phyloP scores from a whole-genome alignment of 2,888 invertebrate genomes.

The Apoda limacodes region DNA sequence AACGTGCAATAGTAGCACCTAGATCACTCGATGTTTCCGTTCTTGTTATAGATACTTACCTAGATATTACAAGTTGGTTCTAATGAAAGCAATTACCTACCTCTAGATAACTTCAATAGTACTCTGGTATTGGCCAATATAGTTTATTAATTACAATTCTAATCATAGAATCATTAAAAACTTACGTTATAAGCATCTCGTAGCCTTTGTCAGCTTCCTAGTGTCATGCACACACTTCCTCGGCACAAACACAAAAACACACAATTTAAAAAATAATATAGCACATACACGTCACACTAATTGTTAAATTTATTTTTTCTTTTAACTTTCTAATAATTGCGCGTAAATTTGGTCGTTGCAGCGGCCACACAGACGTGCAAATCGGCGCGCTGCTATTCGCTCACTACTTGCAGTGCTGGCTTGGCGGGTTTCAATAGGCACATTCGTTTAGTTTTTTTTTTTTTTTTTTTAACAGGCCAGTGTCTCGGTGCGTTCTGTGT shows the following conservation, averaged over 20 bases:
- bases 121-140: too few relatives aligned
- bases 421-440: too few relatives aligned
- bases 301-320: slow-evolving; percentile 26
- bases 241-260: slow-evolving; percentile 44
- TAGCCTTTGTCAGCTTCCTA: slow-evolving; percentile 42
- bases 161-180: slow-evolving; percentile 31
- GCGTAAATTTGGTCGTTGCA: slow-evolving; percentile 28
- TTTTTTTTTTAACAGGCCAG: slow-evolving; percentile 36
- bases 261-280: slow-evolving; percentile 26
- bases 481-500: slow-evolving; percentile 11
- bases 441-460: slow-evolving; percentile 32
- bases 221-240: slow-evolving; percentile 47
- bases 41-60: too few relatives aligned
- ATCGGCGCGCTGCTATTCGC: slow-evolving; percentile 38
- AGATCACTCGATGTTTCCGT: too few relatives aligned
- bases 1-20: too few relatives aligned
- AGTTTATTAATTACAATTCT: slow-evolving; percentile 30
- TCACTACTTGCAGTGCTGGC: slow-evolving; percentile 41
- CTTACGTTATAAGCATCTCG: slow-evolving; percentile 64
- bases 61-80: too few relatives aligned
- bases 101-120: too few relatives aligned
- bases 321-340: slow-evolving; percentile 49
- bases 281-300: slow-evolving; percentile 32
- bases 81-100: too few relatives aligned
- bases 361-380: slow-evolving; percentile 33